Evolutionary conservation across 2,888 invertebrate genomes (phyloP).

Genomic region (Ganaspis brasiliensis): DNA sequence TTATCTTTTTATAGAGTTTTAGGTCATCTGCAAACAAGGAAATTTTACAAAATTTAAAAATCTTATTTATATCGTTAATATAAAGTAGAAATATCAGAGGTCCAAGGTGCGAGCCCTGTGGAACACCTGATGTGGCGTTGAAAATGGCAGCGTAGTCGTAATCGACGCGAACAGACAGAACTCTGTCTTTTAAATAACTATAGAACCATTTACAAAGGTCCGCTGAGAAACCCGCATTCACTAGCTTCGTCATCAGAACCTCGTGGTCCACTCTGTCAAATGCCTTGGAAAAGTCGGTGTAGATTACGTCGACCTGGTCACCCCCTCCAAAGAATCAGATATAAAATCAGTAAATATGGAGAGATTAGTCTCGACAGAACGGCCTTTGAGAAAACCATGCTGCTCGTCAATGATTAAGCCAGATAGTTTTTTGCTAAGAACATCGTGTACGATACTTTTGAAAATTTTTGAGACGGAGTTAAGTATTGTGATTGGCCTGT

Average conservation of each 20-base stretch:
- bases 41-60: not conserved
- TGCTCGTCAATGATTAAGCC: not conserved
- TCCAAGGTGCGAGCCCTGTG: not conserved
- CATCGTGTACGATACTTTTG: not conserved
- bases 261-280: conserved; percentile 47
- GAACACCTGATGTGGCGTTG: not conserved
- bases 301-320: conserved; percentile 50
- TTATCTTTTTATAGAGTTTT: no score
- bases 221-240: not conserved
- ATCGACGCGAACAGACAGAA: not conserved
- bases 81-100: not conserved
- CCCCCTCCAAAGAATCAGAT: conserved; percentile 11
- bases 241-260: conserved; percentile 33
- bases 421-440: not conserved
- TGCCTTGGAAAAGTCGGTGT: conserved; percentile 51
- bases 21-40: not conserved
- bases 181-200: not conserved
- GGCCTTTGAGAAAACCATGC: not conserved
- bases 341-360: conserved; percentile 46
- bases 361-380: no score
- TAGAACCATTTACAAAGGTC: not conserved
- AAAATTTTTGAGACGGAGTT: not conserved
- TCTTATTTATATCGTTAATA: not conserved
- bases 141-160: not conserved
- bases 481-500: not conserved